Conservation (phyloP, 2,113 vertebrate genomes). For the Pseudopodoces humilis region DNA sequence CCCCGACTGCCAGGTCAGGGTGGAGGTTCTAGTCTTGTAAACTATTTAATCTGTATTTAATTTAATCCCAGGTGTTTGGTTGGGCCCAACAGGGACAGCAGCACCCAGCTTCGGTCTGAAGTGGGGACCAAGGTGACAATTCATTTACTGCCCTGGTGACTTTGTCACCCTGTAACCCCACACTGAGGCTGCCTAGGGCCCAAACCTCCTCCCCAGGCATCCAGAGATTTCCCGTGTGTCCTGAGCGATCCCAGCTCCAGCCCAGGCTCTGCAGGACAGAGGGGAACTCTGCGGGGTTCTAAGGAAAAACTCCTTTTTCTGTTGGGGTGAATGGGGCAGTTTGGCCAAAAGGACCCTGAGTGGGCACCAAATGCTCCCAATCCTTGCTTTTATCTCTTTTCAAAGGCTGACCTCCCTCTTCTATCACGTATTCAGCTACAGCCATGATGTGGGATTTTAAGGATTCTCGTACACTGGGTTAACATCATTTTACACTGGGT, state of each 20-base stretch:
- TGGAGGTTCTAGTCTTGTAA: neutral
- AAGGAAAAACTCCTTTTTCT: neutral
- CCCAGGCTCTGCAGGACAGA: neutral
- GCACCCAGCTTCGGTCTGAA: neutral
- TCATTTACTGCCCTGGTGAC: neutral
- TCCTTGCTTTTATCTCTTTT: neutral
- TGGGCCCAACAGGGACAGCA: neutral
- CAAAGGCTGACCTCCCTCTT: neutral
- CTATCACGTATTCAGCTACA: accelerated
- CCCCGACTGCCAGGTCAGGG: neutral
- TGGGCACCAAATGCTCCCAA: neutral
- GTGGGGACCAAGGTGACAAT: accelerated
- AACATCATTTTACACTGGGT: neutral
- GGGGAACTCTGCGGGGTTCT: neutral
- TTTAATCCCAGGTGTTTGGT: neutral
- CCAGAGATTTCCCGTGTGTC: accelerated
- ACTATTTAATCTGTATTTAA: accelerated
- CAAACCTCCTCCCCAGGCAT: neutral
- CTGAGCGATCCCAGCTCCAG: neutral
- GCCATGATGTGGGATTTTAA: neutral
- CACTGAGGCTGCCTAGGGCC: accelerated
- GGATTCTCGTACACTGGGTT: neutral
- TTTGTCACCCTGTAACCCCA: neutral
- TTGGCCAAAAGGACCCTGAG: accelerated
- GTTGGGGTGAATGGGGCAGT: neutral